These are phyloP conservation scores for Andrena camellia DNA, from an alignment of 2,888 invertebrate genomes.

Conservation along the genomic window DNA sequence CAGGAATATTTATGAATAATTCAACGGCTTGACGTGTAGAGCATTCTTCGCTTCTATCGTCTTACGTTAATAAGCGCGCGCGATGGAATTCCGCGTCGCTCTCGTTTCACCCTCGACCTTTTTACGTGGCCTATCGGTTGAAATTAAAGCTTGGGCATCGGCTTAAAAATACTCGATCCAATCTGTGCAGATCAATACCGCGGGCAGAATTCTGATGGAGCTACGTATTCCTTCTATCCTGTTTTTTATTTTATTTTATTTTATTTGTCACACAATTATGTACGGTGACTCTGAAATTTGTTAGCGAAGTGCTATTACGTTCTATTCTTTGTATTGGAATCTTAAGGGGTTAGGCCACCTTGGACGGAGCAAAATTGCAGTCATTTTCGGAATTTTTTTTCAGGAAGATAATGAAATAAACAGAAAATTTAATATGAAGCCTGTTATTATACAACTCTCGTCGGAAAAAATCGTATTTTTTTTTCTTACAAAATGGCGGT, in stretches of 20 bases:
- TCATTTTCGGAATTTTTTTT: no score
- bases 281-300: no score
- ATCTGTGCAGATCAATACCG: background rate
- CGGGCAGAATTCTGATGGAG: background rate
- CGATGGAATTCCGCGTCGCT: background rate
- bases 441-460: no score
- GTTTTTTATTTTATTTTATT: background rate
- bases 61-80: conserved; percentile 17
- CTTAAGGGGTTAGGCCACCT: no score
- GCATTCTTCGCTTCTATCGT: background rate
- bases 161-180: background rate
- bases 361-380: no score
- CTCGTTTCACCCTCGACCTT: background rate
- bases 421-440: no score
- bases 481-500: no score
- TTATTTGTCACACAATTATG: no score
- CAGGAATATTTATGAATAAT: conserved; percentile 38
- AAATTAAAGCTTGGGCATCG: background rate
- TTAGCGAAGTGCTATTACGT: no score
- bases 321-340: no score
- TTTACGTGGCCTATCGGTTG: background rate
- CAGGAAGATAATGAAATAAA: no score
- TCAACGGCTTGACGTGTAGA: background rate
- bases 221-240: background rate
- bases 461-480: no score